These are phyloP conservation scores for Apotomis capreana DNA, from an alignment of 2,888 invertebrate species.

Conservation along the genomic window DNA sequence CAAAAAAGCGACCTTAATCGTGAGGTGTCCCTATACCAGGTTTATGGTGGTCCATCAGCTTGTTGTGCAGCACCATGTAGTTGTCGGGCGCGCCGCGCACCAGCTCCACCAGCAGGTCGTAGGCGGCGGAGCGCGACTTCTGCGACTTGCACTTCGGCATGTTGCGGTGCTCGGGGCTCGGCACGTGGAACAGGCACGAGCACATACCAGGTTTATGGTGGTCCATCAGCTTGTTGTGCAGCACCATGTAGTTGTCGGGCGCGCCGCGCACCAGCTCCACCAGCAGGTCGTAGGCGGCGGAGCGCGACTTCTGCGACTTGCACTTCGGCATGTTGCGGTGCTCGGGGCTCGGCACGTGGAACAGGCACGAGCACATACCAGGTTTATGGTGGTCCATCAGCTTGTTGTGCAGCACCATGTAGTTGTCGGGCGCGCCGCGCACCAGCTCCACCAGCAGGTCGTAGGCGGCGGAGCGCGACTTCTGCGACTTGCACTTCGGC, in stretches of 20 bases:
- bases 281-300: conserved; percentile 95
- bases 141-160: conserved; percentile 97
- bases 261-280: conserved; percentile 94
- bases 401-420: conserved; percentile 91
- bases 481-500: conserved; percentile 96
- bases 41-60: conserved; percentile 93
- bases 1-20: too few species aligned
- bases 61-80: conserved; percentile 91
- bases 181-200: conserved; percentile 89
- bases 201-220: conserved; percentile 90
- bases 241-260: conserved; percentile 92
- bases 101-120: conserved; percentile 94
- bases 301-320: conserved; percentile 94
- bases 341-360: conserved; percentile 94
- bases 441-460: conserved; percentile 95
- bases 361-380: conserved; percentile 82
- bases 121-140: conserved; percentile 94
- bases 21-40: conserved; percentile 77
- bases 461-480: conserved; percentile 94
- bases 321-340: conserved; percentile 95
- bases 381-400: conserved; percentile 94
- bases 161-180: conserved; percentile 92
- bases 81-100: conserved; percentile 93
- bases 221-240: conserved; percentile 91
- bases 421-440: conserved; percentile 93